Base-by-base conservation (phyloP, 37 sponge, comb jelly and placozoan genomes). In the Hexactinellida sp. region DNA sequence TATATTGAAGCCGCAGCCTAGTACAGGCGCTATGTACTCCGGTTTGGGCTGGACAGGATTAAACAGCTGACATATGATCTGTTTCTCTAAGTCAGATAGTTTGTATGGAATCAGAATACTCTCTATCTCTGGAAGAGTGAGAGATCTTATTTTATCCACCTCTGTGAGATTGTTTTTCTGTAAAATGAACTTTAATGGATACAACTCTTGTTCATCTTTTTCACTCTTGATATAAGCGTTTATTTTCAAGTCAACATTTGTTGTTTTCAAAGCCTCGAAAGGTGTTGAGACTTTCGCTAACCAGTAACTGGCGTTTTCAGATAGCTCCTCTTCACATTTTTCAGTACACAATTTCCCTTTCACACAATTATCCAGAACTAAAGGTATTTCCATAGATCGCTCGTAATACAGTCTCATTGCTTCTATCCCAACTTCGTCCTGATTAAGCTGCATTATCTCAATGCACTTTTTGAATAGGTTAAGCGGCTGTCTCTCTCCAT, bases 361-460 rank as follows among this genome's bases (percentile, higher is more conserved):
- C 34, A 63, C 34, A 63, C 76, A 28, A 32, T 7, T 21, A 5
- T 7, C 3, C 21, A 10, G 3, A 7, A 21, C 5, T 28, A 63
- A 63, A 1, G 76, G 76, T 25, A 63, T 23, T 7, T 25, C 3
- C 76, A 3, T 10, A 63, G 76, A 63, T 21, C 13, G 25, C 76
- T 63, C 76, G 34, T 25, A 63, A n/a, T 63, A 63, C 3, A 63
- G 34, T n/a, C 76, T 23, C 5, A 23, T 63, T 21, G 76, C 76
- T 63, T 63, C 76, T 21, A 63, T 63, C 13, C 76, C 76, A 10
- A 63, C 76, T 63, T 63, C 76, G 76, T 63, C 76, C 76, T 63
- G 76, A 63, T 63, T 63, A 7, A 5, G 3, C 34, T 63, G 76
- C 76, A 63, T 23, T 21, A 63, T 23, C 13, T 63, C 76, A 63